Conservation (phyloP, 2,888 invertebrate genomes). For the Tenthredo distinguenda region DNA sequence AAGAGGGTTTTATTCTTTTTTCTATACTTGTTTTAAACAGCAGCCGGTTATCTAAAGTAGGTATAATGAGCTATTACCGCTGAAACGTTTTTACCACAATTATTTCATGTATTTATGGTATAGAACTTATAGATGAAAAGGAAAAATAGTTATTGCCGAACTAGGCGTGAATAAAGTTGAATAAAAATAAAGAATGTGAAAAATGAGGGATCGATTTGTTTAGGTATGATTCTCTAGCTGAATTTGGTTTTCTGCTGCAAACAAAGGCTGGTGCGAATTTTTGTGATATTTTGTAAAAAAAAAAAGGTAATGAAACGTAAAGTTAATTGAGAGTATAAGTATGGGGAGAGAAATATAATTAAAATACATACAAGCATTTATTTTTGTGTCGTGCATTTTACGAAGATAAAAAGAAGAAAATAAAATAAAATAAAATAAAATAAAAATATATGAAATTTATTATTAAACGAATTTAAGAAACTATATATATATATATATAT, state of each 20-base stretch:
- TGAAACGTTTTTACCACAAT: constrained; percentile 5
- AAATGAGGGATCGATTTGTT: constrained; percentile 13
- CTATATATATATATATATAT: constrained; percentile 56
- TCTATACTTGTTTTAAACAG: constrained; percentile 14
- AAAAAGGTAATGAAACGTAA: constrained; percentile 57
- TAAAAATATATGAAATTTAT: constrained; percentile 62
- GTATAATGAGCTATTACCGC: background rate
- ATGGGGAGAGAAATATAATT: constrained; percentile 23
- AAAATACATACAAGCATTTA: constrained; percentile 75
- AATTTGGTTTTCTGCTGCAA: constrained; percentile 71
- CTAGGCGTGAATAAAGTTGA: background rate
- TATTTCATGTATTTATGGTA: constrained; percentile 26
- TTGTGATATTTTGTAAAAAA: constrained; percentile 76
- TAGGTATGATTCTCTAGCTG: constrained; percentile 56
- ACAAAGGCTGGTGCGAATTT: constrained; percentile 75
- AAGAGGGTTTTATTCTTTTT: background rate
- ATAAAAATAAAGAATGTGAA: background rate
- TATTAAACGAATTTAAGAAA: constrained; percentile 65
- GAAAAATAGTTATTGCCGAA: constrained; percentile 18
- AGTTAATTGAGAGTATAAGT: constrained; percentile 60
- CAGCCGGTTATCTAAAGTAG: background rate
- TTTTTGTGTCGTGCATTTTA: constrained; percentile 78
- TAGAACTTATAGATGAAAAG: background rate
- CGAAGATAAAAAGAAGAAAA: constrained; percentile 58
- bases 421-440: constrained; percentile 18